These are phyloP conservation scores for Germaria angustata DNA, from an alignment of 2,888 invertebrate genomes.

Conservation along the genomic window DNA sequence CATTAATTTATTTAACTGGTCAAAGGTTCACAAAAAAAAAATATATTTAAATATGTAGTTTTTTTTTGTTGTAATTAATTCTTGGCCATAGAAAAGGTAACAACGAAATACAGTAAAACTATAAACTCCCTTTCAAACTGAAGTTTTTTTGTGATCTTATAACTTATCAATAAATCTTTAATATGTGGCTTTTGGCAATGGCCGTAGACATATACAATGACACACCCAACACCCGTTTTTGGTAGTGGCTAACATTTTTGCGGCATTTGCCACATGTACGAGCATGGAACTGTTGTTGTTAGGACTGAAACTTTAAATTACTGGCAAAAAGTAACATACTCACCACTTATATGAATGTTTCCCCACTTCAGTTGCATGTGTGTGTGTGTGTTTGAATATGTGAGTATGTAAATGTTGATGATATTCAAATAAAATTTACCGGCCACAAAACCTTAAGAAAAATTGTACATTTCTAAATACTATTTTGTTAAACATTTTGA, in stretches of 20 bases:
- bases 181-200: constrained; percentile 66
- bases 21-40: constrained; percentile 41
- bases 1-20: constrained; percentile 21
- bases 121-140: constrained; percentile 60
- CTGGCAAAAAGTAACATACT: constrained; percentile 27
- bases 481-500: constrained; percentile 50
- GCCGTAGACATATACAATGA: constrained; percentile 61
- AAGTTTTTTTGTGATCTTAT: constrained; percentile 30
- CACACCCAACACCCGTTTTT: constrained; percentile 65
- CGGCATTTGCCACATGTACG: constrained; percentile 34
- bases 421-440: constrained; percentile 56
- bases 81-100: constrained; percentile 22
- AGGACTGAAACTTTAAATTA: constrained; percentile 57
- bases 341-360: constrained; percentile 19
- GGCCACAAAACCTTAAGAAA: constrained; percentile 14
- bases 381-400: not conserved
- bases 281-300: constrained; percentile 5
- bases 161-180: constrained; percentile 67
- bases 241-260: constrained; percentile 28
- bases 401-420: constrained; percentile 50
- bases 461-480: constrained; percentile 10
- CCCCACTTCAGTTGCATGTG: not conserved
- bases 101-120: not conserved
- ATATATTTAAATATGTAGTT: constrained; percentile 2
- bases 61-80: constrained; percentile 56